Base-by-base conservation (phyloP, 2,797 vertebrate genomes). In the Myotis daubentonii region DNA sequence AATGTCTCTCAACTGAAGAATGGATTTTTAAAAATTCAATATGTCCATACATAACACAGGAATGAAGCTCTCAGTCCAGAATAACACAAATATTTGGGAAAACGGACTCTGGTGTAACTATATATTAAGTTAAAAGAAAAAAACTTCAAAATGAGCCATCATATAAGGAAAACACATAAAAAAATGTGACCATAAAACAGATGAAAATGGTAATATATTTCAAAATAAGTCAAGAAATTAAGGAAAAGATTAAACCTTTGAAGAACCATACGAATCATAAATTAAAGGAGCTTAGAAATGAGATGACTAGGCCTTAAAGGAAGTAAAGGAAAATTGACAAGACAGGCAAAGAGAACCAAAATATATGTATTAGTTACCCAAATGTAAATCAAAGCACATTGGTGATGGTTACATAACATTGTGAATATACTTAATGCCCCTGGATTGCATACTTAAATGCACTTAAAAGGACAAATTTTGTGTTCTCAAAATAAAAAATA, bases 201-300 rank as follows among this genome's bases (percentile, higher is more conserved):
- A 85, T 51, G 33, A 88, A 92, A 83, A 80, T 47, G 3, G 1
- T 85, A 72, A 89, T 76, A 30, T 93, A 76, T 85, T 89, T 81
- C 25, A 78, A 33, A 87, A 66, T 78, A 55, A 74, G 6, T 20
- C 36, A 74, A 92, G 62, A 89, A 94, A 82, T 83, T 88, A 51
- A 84, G 65, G 47, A 30, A 30, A 85, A 91, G 47, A 36, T 81
- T n/a, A 76, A 84, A 41, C 44, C 22, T 66, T 91, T 62, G 71
- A 93, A 82, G 44, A 91, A 72, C 3, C 38, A 53, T 7, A 15
- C 60, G 28, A 75, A 84, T 65, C 15, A 84, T 53, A 76, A 95
- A 88, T 55, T 60, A 72, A 57, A 70, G 9, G 11, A 66, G 16
- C n/a, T 93, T 25, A 72, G 47, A 68, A 88, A 87, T 66, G 49